Conservation (phyloP, 2,113 vertebrate species). For the Leucopsar rothschildi region DNA sequence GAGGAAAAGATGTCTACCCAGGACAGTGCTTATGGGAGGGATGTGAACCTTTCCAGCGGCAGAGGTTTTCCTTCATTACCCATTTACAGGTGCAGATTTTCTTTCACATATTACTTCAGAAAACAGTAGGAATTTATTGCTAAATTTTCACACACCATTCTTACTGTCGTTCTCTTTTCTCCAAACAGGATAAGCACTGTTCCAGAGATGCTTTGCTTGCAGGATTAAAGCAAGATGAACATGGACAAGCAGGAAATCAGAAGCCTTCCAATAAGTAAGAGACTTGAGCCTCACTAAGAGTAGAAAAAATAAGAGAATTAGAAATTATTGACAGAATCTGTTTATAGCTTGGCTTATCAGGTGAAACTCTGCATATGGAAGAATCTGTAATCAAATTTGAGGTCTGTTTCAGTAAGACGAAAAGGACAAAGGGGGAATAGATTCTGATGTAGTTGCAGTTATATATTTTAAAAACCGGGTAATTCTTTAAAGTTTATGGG, state of each 20-base stretch:
- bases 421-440: background rate
- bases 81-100: slow-evolving; percentile 87
- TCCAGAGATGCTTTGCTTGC: slow-evolving; percentile 95
- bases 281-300: background rate
- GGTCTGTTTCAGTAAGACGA: background rate
- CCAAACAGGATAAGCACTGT: slow-evolving; percentile 95
- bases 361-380: background rate
- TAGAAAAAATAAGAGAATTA: background rate
- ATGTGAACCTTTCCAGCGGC: slow-evolving; percentile 94
- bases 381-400: background rate
- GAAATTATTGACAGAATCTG: background rate
- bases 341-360: background rate
- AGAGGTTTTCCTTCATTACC: slow-evolving; percentile 98
- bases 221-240: slow-evolving; percentile 93
- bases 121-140: background rate
- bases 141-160: background rate
- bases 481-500: background rate
- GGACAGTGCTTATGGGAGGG: slow-evolving; percentile 97
- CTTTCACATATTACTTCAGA: background rate
- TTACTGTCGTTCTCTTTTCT: background rate
- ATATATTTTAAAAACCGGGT: background rate
- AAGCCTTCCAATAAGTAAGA: slow-evolving; percentile 89
- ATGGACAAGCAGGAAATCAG: slow-evolving; percentile 87
- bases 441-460: background rate
- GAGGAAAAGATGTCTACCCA: slow-evolving; percentile 90